Evolutionary conservation across 2,797 vertebrate genomes (phyloP), one percentile per base, ranked within the genome.

Genomic region (Microctenopoma steveboyesi): DNA sequence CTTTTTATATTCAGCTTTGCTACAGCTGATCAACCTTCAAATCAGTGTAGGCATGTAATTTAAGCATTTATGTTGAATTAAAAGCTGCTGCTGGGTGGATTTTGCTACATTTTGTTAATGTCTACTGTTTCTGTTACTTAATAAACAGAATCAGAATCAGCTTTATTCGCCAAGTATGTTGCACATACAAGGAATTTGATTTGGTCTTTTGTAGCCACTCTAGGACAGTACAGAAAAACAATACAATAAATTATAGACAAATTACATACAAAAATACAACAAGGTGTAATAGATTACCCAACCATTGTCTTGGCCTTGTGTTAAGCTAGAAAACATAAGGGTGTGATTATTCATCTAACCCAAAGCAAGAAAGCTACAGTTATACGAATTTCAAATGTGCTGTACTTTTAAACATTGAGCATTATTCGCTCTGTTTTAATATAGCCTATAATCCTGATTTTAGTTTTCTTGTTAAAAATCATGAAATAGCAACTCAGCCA

Each of bases 401-500:
- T 27, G 39, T 43, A n/a, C 39, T n/a, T 59, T 69, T 56, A 48
- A 69, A 60, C 18, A 11, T 25, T 55, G 30, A 45, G 15, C n/a
- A 4, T 35, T 1, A 43, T 8, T 7, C 46, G 12, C 16, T 69
- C 33, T 51, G 2, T 69, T 65, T 66, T 37, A 54, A 35, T 11
- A 46, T 53, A 14, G 49, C 9, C 13, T 13, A 51, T 69, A 37
- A 72, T 49, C 43, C n/a, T 16, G 7, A 11, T 1, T 39, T 69
- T 53, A 39, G 27, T 72, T 11, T 53, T 3, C 5, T 58, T 30
- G 46, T 13, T 1, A 4, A 61, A 69, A 54, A 37, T 27, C 6
- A 66, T 9, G 27, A 67, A 71, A 62, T 53, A 63, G 30, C 55
- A 64, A 67, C 67, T 14, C 11, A 25, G 53, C 64, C 59, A 72